phyloP scores from a whole-genome alignment of 2,888 invertebrate genomes.

The Aethes cnicana region DNA sequence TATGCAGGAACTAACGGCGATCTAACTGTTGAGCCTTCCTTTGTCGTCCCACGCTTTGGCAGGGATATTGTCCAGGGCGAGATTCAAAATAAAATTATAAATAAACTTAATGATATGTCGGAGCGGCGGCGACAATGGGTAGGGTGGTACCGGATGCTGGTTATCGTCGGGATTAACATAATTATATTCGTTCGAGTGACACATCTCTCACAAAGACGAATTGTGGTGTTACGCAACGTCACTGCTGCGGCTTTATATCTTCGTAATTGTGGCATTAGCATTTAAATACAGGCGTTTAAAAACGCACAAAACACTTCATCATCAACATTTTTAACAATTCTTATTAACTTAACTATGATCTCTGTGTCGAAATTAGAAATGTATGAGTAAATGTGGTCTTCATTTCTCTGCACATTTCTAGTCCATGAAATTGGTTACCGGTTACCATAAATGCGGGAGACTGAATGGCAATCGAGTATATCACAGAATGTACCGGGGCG shows the following conservation, averaged over 20 bases:
- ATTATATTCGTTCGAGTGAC: constrained; percentile 38
- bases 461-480: constrained; percentile 34
- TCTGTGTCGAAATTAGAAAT: no score
- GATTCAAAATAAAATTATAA: constrained; percentile 43
- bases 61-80: constrained; percentile 46
- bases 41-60: constrained; percentile 46
- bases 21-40: constrained; percentile 34
- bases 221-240: constrained; percentile 21
- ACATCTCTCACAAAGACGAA: constrained; percentile 35
- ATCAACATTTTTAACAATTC: no score
- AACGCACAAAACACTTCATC: no score
- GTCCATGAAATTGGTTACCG: no score
- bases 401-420: no score
- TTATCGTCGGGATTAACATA: constrained; percentile 61
- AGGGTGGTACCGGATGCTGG: constrained; percentile 59
- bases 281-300: constrained; percentile 5
- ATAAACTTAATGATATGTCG: constrained; percentile 50
- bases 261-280: constrained; percentile 2
- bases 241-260: constrained; percentile 7
- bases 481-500: constrained; percentile 45
- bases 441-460: constrained; percentile 10
- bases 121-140: constrained; percentile 48
- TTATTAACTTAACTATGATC: no score
- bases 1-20: constrained; percentile 14
- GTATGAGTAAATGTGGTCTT: constrained; percentile 1